Conservation (phyloP, 2,113 vertebrate genomes). For the Acinonyx jubatus region DNA sequence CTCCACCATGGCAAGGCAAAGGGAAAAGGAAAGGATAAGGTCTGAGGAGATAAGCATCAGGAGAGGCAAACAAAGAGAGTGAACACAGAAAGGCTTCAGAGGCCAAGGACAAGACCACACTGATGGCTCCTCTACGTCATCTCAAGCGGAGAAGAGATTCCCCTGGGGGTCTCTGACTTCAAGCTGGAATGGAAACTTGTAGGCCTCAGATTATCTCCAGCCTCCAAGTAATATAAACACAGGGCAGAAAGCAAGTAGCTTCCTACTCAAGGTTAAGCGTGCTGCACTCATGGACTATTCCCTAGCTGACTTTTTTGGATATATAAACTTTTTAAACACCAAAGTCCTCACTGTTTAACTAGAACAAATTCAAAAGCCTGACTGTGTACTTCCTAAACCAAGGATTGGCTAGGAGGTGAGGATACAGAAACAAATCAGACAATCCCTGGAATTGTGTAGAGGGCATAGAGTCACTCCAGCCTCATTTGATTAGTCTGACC, state of each 20-base stretch:
- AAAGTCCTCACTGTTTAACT: not conserved
- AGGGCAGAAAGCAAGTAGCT: not conserved
- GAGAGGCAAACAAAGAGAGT: not conserved
- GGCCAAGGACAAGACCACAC: not conserved
- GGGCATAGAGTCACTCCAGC: not conserved
- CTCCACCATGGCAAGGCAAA: not conserved
- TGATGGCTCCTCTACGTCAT: not conserved
- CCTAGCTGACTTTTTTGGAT: not conserved
- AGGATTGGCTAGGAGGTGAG: not conserved
- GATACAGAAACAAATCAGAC: not conserved
- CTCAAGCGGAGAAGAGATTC: not conserved
- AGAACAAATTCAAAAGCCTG: not conserved
- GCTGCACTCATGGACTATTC: not conserved
- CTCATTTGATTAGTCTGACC: not conserved
- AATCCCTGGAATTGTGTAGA: not conserved
- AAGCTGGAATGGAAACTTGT: not conserved
- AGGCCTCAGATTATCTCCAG: not conserved
- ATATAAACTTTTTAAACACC: not conserved
- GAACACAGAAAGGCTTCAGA: not conserved
- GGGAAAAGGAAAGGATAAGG: not conserved
- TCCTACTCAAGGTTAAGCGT: not conserved
- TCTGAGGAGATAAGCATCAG: not conserved
- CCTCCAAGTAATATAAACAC: not conserved
- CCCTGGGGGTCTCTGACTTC: not conserved
- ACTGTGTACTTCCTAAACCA: not conserved